Evolutionary conservation across 2,888 invertebrate species (phyloP).

Genomic region (Drosophila mimetica): DNA sequence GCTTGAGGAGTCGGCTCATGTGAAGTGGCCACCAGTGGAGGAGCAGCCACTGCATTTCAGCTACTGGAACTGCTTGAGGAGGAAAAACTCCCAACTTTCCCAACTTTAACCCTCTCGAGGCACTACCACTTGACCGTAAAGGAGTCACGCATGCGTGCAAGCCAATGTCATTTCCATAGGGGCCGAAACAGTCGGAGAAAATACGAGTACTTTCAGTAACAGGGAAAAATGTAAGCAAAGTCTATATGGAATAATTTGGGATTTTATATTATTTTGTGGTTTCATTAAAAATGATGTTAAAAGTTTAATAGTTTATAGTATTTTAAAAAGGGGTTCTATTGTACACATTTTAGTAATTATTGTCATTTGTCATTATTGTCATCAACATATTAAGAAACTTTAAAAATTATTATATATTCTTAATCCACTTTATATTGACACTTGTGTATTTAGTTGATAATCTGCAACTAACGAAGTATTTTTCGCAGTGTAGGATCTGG

Average conservation of each 20-base stretch:
- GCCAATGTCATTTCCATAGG: conserved; percentile 29
- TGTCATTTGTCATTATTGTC: too few species aligned
- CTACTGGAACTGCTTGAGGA: conserved; percentile 20
- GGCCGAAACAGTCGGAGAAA: conserved; percentile 31
- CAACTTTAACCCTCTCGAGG: conserved; percentile 15
- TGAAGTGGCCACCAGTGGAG: conserved; percentile 50
- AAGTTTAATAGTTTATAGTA: too few species aligned
- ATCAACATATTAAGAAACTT: too few species aligned
- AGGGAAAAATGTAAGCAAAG: too few species aligned
- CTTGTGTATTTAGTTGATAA: neutral
- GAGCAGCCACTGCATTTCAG: conserved; percentile 19
- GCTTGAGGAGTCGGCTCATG: conserved; percentile 51
- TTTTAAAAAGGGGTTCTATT: too few species aligned
- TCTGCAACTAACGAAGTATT: neutral
- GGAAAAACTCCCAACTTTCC: conserved; percentile 2
- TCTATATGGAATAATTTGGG: too few species aligned
- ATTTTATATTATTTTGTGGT: too few species aligned
- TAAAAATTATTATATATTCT: too few species aligned
- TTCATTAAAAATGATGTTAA: too few species aligned
- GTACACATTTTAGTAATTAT: too few species aligned
- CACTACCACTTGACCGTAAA: conserved; percentile 69
- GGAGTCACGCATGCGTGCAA: conserved; percentile 68
- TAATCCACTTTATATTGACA: neutral
- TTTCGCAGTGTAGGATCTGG: neutral
- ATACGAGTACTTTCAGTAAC: neutral